Evolutionary conservation across 2,888 invertebrate genomes (phyloP).

Genomic region (Sinotaia quadrata): DNA sequence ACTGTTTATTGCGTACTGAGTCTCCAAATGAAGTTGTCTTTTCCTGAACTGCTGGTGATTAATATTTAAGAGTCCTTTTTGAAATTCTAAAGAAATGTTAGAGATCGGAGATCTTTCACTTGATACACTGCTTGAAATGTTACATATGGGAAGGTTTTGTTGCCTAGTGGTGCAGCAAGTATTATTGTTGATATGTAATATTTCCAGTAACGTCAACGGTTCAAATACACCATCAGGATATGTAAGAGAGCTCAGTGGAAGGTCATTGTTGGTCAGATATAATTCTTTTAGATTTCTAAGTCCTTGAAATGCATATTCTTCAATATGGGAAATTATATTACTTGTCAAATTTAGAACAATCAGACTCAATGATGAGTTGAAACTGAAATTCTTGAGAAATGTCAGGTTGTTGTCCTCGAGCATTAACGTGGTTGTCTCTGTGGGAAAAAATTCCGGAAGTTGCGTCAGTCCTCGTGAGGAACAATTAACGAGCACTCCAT

Average conservation of each 20-base stretch:
- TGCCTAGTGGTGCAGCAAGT: background rate
- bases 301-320: background rate
- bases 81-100: no score
- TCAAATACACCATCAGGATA: background rate
- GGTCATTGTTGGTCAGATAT: background rate
- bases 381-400: background rate
- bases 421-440: background rate
- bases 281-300: background rate
- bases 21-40: no score
- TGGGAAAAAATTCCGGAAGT: no score
- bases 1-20: no score
- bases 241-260: background rate
- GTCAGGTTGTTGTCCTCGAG: background rate
- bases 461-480: no score
- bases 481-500: no score
- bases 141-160: no score
- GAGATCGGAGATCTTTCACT: background rate
- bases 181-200: background rate
- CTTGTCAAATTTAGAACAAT: background rate
- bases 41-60: no score
- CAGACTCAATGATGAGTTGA: background rate
- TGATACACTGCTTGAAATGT: background rate
- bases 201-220: background rate
- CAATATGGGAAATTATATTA: background rate
- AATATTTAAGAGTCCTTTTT: no score